Base-by-base conservation (phyloP, 2,888 invertebrate genomes). In the Fragum sueziense region DNA sequence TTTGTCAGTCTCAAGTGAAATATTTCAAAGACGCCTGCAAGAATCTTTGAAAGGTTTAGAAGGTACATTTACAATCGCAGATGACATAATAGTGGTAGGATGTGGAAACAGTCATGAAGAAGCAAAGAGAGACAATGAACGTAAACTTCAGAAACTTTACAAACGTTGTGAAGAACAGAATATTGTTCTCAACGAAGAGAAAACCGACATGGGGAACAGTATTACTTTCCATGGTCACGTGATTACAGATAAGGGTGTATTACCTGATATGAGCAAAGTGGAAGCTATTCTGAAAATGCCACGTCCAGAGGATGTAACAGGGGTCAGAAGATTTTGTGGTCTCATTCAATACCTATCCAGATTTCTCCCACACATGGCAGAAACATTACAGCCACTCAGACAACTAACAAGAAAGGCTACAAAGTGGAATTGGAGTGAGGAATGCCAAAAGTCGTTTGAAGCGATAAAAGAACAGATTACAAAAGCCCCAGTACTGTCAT, bases 1-100 rank as follows among this genome's bases (percentile, higher is more conserved):
- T 14, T 61, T 86, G 27, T 74, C 73, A n/a, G 84, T 87, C 4
- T 80, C 76, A 20, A 83, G 81, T 81, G 86, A 87, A 54, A 82
- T 83, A 25, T 86, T 87, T 59, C 82, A 82, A 52, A 41, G 70
- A 27, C 76, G 73, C 62, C 72, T 87, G 9, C 69, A 75, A 57
- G 80, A 87, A 67, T 69, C 82, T 2, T 71, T 81, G 3, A 62
- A 69, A 14, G 85, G 69, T 9, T 54, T 84, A 20, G 75, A 77
- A 20, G 81, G 75, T 14, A 72, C 33, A 37, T 83, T 85, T 41
- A 57, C 76, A 0, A 79, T 79, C 27, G 75, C 73, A 33, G 81
- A 84, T 69, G 83, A 77, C 57, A 85, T 85, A 29, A 72, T 83
- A 33, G 52, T 80, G 14, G 82, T 61, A 29, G 74, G 77, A 33